These are phyloP conservation scores for Hippopotamus amphibius DNA, from an alignment of 2,113 vertebrate species.

Conservation along the genomic window DNA sequence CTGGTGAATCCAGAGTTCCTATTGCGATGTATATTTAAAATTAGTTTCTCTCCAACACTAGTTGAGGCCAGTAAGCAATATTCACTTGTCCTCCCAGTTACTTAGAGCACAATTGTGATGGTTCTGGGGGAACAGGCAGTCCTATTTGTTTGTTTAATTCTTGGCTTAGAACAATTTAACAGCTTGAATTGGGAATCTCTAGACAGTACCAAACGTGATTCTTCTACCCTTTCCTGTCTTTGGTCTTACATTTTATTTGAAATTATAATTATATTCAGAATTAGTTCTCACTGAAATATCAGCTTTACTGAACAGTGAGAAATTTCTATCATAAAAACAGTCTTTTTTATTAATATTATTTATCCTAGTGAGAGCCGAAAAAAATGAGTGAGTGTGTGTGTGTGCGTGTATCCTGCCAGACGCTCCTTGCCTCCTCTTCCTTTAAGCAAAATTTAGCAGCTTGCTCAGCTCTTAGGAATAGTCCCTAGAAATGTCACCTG, in stretches of 20 bases:
- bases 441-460: conserved; percentile 9
- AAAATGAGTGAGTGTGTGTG: not conserved
- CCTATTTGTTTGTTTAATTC: not conserved
- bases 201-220: not conserved
- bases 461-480: not conserved
- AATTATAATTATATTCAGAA: conserved; percentile 22
- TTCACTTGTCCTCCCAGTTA: not conserved
- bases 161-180: not conserved
- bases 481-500: not conserved
- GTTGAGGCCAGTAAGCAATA: not conserved
- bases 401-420: not conserved
- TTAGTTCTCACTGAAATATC: conserved; percentile 21
- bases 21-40: conserved; percentile 8
- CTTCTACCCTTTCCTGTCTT: not conserved
- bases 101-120: not conserved
- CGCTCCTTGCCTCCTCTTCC: not conserved
- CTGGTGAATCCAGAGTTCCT: not conserved
- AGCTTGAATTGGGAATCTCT: not conserved
- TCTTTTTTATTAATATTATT: conserved; percentile 18
- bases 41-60: not conserved
- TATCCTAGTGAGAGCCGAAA: not conserved
- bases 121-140: not conserved
- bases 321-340: not conserved
- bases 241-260: conserved; percentile 32
- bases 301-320: not conserved